These are phyloP conservation scores for Trachurus trachurus DNA, from an alignment of 2,797 vertebrate species.

Conservation along the genomic window DNA sequence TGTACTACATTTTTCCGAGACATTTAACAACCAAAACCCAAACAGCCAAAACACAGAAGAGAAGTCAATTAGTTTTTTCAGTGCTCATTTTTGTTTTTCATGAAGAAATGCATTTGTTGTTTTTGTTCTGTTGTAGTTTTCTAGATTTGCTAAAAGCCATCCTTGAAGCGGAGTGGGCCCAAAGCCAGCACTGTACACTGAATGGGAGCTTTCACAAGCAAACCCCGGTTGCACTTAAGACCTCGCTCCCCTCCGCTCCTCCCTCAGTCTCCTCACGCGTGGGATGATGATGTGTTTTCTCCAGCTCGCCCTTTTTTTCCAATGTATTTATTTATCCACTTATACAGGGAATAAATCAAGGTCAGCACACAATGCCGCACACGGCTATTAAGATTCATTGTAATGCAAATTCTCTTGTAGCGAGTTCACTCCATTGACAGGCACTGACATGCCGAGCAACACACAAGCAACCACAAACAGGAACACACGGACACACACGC, in stretches of 20 bases:
- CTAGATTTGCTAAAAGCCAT: neutral
- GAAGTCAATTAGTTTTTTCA: too few relatives aligned
- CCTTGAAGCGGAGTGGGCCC: conserved; percentile 18
- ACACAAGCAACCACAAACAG: conserved; percentile 41
- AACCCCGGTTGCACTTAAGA: conserved; percentile 28
- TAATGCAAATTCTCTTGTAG: conserved; percentile 84
- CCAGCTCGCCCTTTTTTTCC: conserved; percentile 38
- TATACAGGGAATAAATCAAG: conserved; percentile 85
- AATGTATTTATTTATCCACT: conserved; percentile 83
- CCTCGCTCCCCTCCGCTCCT: conserved; percentile 17
- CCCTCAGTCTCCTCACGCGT: conserved; percentile 62
- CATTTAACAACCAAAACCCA: neutral
- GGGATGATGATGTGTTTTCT: conserved; percentile 56
- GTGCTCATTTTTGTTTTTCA: neutral
- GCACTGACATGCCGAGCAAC: conserved; percentile 76
- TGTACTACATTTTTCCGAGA: neutral
- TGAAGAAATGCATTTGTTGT: conserved; percentile 2
- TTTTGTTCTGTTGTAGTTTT: neutral
- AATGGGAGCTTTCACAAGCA: conserved; percentile 29
- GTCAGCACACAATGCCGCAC: conserved; percentile 81
- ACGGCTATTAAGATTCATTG: conserved; percentile 86
- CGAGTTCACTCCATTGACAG: conserved; percentile 78
- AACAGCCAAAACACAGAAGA: neutral
- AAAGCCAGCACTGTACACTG: neutral
- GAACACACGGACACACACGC: conserved; percentile 12